Percentiles rank a stretch among this genome's conserved stretches.
These are phyloP conservation scores for Otus scops DNA, from an alignment of 2,797 vertebrate species.

Conservation along the genomic window DNA sequence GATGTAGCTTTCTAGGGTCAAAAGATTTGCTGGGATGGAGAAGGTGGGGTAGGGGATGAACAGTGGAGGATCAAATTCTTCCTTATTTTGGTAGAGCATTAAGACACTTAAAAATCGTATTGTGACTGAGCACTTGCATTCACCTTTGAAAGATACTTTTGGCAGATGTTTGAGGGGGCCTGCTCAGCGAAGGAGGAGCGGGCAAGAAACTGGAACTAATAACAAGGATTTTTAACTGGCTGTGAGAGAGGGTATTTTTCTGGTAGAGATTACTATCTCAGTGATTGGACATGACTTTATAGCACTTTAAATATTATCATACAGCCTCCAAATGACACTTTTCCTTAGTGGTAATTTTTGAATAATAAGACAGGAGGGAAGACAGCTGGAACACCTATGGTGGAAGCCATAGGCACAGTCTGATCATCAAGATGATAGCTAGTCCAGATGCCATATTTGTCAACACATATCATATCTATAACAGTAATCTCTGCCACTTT, in stretches of 20 bases:
- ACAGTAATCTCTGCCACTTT: background rate
- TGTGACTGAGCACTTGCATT: accelerated
- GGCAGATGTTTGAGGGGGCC: background rate
- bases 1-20: background rate
- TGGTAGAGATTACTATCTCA: background rate
- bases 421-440: background rate
- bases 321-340: background rate
- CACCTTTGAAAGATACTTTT: background rate
- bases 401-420: background rate
- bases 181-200: background rate
- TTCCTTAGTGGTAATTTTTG: background rate
- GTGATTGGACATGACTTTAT: background rate
- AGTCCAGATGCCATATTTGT: background rate
- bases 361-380: background rate
- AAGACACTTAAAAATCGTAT: background rate
- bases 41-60: background rate
- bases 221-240: background rate
- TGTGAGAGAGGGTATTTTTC: background rate
- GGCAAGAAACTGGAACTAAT: background rate
- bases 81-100: background rate
- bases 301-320: background rate
- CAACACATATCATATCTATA: background rate
- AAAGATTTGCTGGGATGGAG: background rate
- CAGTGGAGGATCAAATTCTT: background rate
- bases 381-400: background rate